Evolutionary conservation across 2,888 invertebrate species (phyloP).

Genomic region (Cremastinae sp.): DNA sequence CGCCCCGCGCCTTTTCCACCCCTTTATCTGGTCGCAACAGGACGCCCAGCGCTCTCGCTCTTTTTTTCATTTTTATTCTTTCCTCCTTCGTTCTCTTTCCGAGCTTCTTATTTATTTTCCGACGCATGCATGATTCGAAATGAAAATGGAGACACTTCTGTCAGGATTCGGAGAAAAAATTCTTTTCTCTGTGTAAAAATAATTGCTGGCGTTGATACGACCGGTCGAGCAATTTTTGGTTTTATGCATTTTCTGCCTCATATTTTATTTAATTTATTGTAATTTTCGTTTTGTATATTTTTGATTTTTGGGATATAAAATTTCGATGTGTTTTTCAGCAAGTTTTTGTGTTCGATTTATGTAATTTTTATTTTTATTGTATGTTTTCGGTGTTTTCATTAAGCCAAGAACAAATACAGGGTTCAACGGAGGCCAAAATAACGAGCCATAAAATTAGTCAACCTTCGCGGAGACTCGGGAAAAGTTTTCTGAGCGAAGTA

Average conservation of each 20-base stretch:
- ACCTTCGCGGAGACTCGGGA: conserved; percentile 34
- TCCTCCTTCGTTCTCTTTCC: no score
- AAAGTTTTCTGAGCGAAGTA: conserved; percentile 45
- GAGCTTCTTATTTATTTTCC: conserved; percentile 41
- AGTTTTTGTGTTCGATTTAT: conserved; percentile 13
- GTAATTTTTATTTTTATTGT: conserved; percentile 10
- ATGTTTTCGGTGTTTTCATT: conserved; percentile 23
- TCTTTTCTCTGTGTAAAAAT: background rate
- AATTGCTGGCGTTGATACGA: background rate
- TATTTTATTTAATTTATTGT: background rate
- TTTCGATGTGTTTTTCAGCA: background rate
- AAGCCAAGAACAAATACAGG: conserved; percentile 35
- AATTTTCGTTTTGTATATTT: background rate
- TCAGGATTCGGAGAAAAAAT: background rate
- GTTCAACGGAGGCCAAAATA: conserved; percentile 51
- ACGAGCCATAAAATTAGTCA: conserved; percentile 64
- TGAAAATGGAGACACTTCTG: background rate
- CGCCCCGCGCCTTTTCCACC: conserved; percentile 25
- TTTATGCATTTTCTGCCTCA: no score
- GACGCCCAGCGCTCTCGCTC: conserved; percentile 58
- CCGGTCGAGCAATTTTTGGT: no score
- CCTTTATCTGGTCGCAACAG: conserved; percentile 61
- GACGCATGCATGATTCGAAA: background rate
- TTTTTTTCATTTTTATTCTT: conserved; percentile 59
- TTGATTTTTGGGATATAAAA: background rate